These are phyloP conservation scores for Portevinia maculata DNA, from an alignment of 2,888 invertebrate genomes.

Conservation along the genomic window DNA sequence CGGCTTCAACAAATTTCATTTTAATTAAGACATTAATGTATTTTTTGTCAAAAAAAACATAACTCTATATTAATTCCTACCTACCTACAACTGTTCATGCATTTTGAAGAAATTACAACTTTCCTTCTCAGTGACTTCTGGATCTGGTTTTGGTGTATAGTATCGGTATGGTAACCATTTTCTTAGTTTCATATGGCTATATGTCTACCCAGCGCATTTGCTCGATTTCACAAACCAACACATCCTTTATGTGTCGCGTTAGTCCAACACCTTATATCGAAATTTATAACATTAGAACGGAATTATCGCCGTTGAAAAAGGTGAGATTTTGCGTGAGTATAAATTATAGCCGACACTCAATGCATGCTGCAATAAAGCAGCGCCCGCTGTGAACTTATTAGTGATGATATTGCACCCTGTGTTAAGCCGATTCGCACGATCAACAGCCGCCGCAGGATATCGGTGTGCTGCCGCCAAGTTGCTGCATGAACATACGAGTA, in stretches of 20 bases:
- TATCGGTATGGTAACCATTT: slow-evolving; percentile 36
- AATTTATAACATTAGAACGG: slow-evolving; percentile 73
- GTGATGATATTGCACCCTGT: slow-evolving; percentile 74
- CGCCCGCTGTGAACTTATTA: slow-evolving; percentile 74
- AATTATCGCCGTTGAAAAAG: slow-evolving; percentile 67
- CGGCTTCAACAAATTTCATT: slow-evolving; percentile 67
- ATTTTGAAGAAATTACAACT: slow-evolving; percentile 46
- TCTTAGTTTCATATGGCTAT: slow-evolving; percentile 13
- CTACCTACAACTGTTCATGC: slow-evolving; percentile 30
- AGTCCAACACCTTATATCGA: slow-evolving; percentile 66
- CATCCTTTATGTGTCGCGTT: slow-evolving; percentile 61
- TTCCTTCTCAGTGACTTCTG: slow-evolving; percentile 37
- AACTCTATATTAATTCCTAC: slow-evolving; percentile 41
- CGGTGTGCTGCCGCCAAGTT: slow-evolving; percentile 54
- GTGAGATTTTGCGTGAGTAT: slow-evolving; percentile 70
- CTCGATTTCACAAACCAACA: slow-evolving; percentile 31
- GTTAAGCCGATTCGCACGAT: slow-evolving; percentile 74
- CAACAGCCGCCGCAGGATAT: slow-evolving; percentile 68
- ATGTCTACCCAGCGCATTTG: slow-evolving; percentile 29
- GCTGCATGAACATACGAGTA: slow-evolving; percentile 25
- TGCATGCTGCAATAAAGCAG: slow-evolving; percentile 62
- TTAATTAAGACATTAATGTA: slow-evolving; percentile 69
- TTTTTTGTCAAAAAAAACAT: slow-evolving; percentile 16
- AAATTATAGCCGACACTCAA: slow-evolving; percentile 64
- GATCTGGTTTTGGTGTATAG: too few relatives aligned